These are phyloP conservation scores for Macquaria ambigua DNA, from an alignment of 2,113 vertebrate species.

Conservation along the genomic window DNA sequence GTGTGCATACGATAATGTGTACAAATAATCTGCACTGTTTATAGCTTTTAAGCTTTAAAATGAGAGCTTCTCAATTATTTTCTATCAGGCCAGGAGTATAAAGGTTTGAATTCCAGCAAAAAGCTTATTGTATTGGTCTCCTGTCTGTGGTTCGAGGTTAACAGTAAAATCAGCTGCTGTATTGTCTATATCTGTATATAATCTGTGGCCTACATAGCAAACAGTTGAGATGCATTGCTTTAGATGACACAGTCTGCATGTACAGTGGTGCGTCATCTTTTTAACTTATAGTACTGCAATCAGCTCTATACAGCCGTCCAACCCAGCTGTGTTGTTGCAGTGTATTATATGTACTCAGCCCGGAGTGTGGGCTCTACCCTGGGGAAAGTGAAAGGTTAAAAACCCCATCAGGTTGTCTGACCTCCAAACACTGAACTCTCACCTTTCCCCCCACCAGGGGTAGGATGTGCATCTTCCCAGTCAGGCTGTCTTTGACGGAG, in stretches of 20 bases:
- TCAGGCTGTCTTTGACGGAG: conserved; percentile 94
- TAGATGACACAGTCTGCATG: not conserved
- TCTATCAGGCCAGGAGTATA: too few species aligned
- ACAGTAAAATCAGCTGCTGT: not conserved
- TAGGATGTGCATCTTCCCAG: conserved; percentile 97
- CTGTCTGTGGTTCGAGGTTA: not conserved
- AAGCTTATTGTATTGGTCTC: not conserved
- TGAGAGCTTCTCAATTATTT: not conserved
- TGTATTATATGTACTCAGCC: conserved; percentile 26
- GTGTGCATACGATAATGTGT: not conserved
- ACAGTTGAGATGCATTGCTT: not conserved
- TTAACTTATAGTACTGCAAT: not conserved
- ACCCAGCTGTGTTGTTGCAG: conserved; percentile 71
- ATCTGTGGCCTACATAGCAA: not conserved
- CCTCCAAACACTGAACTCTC: conserved; percentile 61
- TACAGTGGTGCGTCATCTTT: not conserved
- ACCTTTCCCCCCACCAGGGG: conserved; percentile 97
- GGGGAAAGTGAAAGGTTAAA: conserved; percentile 18
- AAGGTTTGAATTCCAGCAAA: not conserved
- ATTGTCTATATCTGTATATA: not conserved
- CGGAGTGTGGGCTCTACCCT: not conserved
- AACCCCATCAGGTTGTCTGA: conserved; percentile 6
- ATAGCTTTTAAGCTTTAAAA: not conserved
- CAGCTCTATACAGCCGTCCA: conserved; percentile 9
- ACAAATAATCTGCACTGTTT: not conserved